These are phyloP conservation scores for Mamestra brassicae DNA, from an alignment of 2,888 invertebrate species.

Conservation along the genomic window DNA sequence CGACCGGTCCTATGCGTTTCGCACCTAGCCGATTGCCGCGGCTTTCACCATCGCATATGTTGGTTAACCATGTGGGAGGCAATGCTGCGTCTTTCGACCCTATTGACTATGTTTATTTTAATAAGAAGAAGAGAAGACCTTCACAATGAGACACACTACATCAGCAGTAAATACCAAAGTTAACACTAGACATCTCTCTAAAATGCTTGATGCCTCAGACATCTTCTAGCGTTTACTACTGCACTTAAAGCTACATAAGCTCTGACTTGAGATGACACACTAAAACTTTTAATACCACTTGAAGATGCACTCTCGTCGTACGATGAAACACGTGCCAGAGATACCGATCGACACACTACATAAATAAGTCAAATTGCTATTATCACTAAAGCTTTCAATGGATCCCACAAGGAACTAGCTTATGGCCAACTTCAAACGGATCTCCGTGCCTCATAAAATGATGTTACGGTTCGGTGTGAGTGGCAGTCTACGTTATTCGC, in stretches of 20 bases:
- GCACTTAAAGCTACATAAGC: constrained; percentile 29
- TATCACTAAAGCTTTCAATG: neutral
- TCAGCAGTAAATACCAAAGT: constrained; percentile 20
- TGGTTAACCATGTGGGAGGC: no score
- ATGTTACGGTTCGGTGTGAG: constrained; percentile 66
- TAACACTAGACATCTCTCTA: constrained; percentile 22
- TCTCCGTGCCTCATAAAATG: constrained; percentile 1
- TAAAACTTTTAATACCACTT: constrained; percentile 42
- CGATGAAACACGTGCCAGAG: constrained; percentile 15
- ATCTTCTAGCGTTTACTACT: constrained; percentile 38
- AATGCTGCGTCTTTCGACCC: no score
- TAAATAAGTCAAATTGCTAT: constrained; percentile 11
- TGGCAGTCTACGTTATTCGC: constrained; percentile 72
- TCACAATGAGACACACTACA: neutral
- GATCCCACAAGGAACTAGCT: constrained; percentile 27
- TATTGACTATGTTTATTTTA: neutral
- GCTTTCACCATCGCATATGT: neutral
- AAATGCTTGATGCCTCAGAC: constrained; percentile 3
- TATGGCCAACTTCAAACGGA: neutral
- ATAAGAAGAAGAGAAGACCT: neutral
- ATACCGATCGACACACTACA: constrained; percentile 7
- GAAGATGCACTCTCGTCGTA: constrained; percentile 31
- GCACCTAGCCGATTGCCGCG: neutral
- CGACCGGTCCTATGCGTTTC: neutral
- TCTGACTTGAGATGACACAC: constrained; percentile 14